These are phyloP conservation scores for pig (Sus scrofa) DNA, from an alignment of 2,113 vertebrate genomes.

Conservation along the genomic window T2T-Sscrofa CM000812.6:187667001-187667500, in stretches of 20 bases:
- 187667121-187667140: neutral
- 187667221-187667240: neutral
- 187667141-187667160: constrained; percentile 34
- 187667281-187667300: constrained; percentile 30
- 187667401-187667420: neutral
- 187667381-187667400: neutral
- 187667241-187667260: constrained; percentile 34
- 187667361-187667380: neutral
- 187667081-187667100: neutral
- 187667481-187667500: neutral
- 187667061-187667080: neutral
- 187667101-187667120: constrained; percentile 31
- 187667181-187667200: constrained; percentile 29
- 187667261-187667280: constrained; percentile 39
- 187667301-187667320: neutral
- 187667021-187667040: neutral
- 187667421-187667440: neutral
- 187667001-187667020: constrained; percentile 45
- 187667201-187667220: constrained; percentile 37
- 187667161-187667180: constrained; percentile 31
- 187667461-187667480: neutral
- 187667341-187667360: constrained; percentile 28
- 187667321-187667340: neutral
- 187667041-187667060: constrained; percentile 17
- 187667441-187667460: neutral